Evolutionary conservation across 2,113 vertebrate genomes (phyloP), one percentile per base, ranked within the genome.

Genomic region (Thryonomys swinderianus): DNA sequence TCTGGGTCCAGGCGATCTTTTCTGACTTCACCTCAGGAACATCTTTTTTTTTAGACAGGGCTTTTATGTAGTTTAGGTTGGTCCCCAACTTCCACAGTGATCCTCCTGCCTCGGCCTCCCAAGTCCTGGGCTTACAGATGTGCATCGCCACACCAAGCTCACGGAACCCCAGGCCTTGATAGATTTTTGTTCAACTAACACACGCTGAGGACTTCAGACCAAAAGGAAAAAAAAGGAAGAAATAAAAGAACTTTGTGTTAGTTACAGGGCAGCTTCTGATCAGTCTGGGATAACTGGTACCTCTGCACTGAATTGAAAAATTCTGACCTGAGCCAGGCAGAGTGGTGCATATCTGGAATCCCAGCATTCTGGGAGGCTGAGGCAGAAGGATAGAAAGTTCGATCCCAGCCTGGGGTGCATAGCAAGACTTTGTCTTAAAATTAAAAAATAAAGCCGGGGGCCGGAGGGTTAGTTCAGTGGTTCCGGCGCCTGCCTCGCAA

Each of bases 141-240:
- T 25, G 40, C 9, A 11, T 40, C 40, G 45, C 23, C 4, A 45
- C 3, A 5, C 40, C 12, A 4, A 2, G 40, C 71, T 42, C 71
- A 27, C 6, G 12, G 40, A 73, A 73, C 40, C 23, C 12, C 51
- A 23, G 18, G 2, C 42, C 74, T 87, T 62, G 25, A 51, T 59
- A 82, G 59, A 88, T 2, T 84, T 89, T 94, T 86, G 30, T 92
- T 40, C 76, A 81, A 71, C 9, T 57, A 84, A 88, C 23, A 40
- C 13, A 11, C 42, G 51, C 23, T 85, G 62, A 69, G 32, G 40
- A 13, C 61, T 93, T 73, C 74, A 86, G 74, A n/a, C 55, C 1
- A 37, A 71, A 53, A 53, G 27, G 3, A 21, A 51, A 57, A 40
- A 45, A 74, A 84, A 40, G 51, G 61, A 34, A 9, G 23, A 57